Evolutionary conservation across 2,888 invertebrate species (phyloP), one percentile per base, ranked within the genome.

Genomic region (Eristalinus sepulchralis): DNA sequence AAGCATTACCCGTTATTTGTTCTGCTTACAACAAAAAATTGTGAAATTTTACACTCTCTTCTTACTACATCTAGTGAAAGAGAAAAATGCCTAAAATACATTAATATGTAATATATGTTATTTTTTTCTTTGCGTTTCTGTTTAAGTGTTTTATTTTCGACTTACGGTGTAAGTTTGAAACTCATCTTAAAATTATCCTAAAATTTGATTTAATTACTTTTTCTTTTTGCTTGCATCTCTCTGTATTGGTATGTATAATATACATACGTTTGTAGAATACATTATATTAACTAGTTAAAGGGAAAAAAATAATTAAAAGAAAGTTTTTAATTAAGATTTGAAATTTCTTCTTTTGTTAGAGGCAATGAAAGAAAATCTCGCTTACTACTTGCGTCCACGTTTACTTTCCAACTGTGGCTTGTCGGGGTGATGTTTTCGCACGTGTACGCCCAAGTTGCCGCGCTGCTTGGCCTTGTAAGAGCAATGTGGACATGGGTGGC

Each of bases 401-500:
- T 92, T 92, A 88, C 92, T 92, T 83, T 92, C 92, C 83, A 93
- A 88, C 77, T 92, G 92, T 36, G 93, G 93, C 68, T 91, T 92
- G 68, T 92, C 92, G 10, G 92, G 91, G 94, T 96, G 96, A 93
- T 96, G 96, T 91, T 96, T 96, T 88, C 96, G 94, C 89, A 96
- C 96, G 92, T 97, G 97, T 22, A 96, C 96, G 89, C 96, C 96
- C 31, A 97, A 94, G 93, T 97, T 97, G 89, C 97, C 96, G 71
- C 96, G 94, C 91, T 97, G 97, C 90, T 97, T 96, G 86, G 97
- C 96, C 90, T 94, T 94, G 93, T 96, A 96, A 24, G 95, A 94
- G 93, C 96, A 97, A 91, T 96, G 95, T 11, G 96, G 96, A 90
- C 97, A 97, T 88, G 96, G 96, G 93, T 96, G 96, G 87, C 96